phyloP scores from a whole-genome alignment of 1,140 invertebrate species.

The Drosophila pseudoobscura region DNA sequence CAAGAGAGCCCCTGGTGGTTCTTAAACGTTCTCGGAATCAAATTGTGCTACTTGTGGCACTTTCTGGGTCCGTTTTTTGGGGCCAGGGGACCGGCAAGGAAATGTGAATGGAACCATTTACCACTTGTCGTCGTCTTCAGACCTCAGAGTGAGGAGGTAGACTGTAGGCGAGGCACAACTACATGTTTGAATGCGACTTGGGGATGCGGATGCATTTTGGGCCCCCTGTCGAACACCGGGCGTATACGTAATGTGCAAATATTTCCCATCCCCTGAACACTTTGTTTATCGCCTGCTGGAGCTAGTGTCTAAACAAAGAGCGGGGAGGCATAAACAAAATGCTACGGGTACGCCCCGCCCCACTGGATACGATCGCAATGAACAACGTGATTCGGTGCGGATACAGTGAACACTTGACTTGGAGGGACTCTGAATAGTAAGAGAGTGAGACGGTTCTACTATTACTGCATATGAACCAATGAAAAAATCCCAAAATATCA shows the following conservation, averaged over 20 bases:
- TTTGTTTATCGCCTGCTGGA: constrained; percentile 45
- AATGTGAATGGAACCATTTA: no score
- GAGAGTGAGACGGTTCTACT: no score
- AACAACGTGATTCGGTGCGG: no score
- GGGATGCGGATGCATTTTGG: constrained; percentile 10
- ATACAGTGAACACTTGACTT: no score
- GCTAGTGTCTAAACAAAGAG: constrained; percentile 50
- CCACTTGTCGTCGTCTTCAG: no score
- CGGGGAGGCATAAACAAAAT: constrained; percentile 35
- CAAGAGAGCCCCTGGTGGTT: constrained; percentile 17
- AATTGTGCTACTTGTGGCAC: constrained; percentile 69
- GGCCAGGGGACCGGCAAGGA: not conserved
- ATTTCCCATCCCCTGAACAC: constrained; percentile 13
- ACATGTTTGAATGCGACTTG: constrained; percentile 20
- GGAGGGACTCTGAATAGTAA: no score
- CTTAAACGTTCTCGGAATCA: constrained; percentile 72
- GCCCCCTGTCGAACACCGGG: constrained; percentile 1
- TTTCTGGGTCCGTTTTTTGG: constrained; percentile 1
- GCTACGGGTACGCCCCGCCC: not conserved
- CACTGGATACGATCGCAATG: no score
- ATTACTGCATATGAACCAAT: no score
- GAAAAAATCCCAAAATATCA: no score
- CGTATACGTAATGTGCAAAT: constrained; percentile 55
- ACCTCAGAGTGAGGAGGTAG: not conserved
- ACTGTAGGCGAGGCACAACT: not conserved